phyloP scores from a whole-genome alignment of 2,888 invertebrate genomes.

The Macrostomum cliftonense region DNA sequence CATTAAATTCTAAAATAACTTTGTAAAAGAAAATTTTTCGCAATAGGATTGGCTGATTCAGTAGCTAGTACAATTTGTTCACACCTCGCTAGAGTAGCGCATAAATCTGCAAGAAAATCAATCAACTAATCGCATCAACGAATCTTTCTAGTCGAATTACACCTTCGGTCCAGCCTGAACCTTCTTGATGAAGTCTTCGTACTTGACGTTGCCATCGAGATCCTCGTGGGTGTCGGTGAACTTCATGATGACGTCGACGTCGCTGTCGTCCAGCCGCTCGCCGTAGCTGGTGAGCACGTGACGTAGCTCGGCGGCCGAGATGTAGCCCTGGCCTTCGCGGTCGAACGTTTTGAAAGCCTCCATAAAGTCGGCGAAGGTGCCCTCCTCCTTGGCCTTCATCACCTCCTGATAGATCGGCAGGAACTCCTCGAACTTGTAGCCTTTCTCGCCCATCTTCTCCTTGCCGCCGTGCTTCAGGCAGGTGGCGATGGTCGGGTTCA shows the following conservation, averaged over 20 bases:
- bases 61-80: too few relatives aligned
- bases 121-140: too few relatives aligned
- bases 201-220: slow-evolving; percentile 42
- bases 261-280: slow-evolving; percentile 38
- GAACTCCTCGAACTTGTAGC: slow-evolving; percentile 84
- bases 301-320: slow-evolving; percentile 87
- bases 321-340: slow-evolving; percentile 86
- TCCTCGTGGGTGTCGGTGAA: slow-evolving; percentile 39
- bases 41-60: too few relatives aligned
- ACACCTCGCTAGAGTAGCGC: too few relatives aligned
- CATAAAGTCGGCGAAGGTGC: slow-evolving; percentile 92
- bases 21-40: too few relatives aligned
- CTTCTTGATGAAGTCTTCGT: slow-evolving; percentile 26
- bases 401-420: slow-evolving; percentile 88
- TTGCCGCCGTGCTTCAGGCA: slow-evolving; percentile 21
- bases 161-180: slow-evolving; percentile 19
- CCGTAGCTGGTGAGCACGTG: slow-evolving; percentile 68
- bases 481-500: slow-evolving; percentile 21
- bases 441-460: slow-evolving; percentile 51
- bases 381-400: slow-evolving; percentile 92
- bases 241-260: slow-evolving; percentile 40
- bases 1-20: too few relatives aligned
- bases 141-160: too few relatives aligned
- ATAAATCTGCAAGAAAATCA: too few relatives aligned
- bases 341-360: slow-evolving; percentile 99